Percentiles rank a stretch among this genome's conserved stretches.
Evolutionary conservation across 1,140 invertebrate species (phyloP).

Genomic region (Laupala kohalensis): DNA sequence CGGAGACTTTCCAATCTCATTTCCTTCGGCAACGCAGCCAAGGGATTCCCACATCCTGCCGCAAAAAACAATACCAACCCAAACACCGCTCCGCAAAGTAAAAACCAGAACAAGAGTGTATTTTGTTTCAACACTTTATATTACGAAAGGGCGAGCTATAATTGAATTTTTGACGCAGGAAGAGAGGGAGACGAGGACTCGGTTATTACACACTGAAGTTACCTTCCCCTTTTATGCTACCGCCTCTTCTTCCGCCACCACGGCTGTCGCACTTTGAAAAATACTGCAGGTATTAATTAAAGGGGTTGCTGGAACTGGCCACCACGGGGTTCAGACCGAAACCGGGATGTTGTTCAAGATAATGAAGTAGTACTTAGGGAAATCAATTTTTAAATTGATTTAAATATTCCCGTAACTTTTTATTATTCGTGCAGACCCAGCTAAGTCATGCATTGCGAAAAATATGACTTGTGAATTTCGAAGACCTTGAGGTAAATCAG

Average conservation of each 20-base stretch:
- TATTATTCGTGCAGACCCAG: background rate
- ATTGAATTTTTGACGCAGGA: background rate
- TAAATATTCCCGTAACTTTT: background rate
- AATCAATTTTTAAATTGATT: background rate
- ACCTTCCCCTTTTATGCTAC: too few species aligned
- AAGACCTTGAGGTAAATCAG: background rate
- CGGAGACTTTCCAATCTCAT: background rate
- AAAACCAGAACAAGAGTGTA: background rate
- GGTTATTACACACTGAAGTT: background rate
- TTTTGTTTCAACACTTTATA: background rate
- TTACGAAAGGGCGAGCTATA: background rate
- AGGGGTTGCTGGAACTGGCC: background rate
- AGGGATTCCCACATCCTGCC: background rate
- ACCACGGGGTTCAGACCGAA: background rate
- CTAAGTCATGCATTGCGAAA: background rate
- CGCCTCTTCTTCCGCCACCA: background rate
- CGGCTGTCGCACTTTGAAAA: background rate
- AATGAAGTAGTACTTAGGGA: background rate
- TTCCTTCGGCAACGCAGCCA: background rate
- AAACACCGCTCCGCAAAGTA: background rate
- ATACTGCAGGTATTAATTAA: background rate
- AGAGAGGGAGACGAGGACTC: background rate
- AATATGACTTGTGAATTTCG: background rate
- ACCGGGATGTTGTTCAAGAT: background rate
- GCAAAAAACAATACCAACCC: background rate